Percentiles rank a stretch among this genome's conserved stretches.
These are phyloP conservation scores for Bolborhynchus lineola DNA, from an alignment of 2,113 vertebrate species.

Conservation along the genomic window DNA sequence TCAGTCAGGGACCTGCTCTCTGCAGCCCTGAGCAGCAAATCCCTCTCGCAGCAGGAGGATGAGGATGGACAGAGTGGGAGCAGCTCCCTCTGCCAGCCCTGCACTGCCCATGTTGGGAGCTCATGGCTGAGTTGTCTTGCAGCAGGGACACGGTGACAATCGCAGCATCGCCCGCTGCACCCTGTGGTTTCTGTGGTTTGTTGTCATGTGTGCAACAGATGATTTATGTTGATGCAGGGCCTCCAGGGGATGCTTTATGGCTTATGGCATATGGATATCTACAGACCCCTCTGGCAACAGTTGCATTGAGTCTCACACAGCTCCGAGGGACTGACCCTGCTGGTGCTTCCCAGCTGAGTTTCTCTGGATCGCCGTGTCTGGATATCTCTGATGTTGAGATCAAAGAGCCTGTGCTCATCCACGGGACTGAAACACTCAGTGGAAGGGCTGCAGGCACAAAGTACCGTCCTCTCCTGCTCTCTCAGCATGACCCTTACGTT, in stretches of 20 bases:
- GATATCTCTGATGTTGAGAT: not conserved
- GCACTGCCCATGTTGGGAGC: rapidly evolving
- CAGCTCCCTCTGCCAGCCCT: not conserved
- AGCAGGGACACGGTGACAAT: not conserved
- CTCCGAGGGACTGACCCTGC: not conserved
- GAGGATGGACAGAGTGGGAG: not conserved
- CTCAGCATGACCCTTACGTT: not conserved
- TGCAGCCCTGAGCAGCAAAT: not conserved
- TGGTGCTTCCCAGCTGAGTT: not conserved
- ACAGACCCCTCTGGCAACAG: not conserved
- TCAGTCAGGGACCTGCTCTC: not conserved
- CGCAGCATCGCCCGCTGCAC: not conserved
- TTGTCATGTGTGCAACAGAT: not conserved
- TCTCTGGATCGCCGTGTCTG: not conserved
- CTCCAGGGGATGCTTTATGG: not conserved
- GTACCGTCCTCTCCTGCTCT: rapidly evolving
- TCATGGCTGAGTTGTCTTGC: not conserved
- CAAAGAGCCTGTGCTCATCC: not conserved
- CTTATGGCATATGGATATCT: not conserved
- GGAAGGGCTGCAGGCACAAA: not conserved
- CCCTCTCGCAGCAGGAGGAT: not conserved
- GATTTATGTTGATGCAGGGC: not conserved
- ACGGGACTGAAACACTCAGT: not conserved
- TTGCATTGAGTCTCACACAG: not conserved
- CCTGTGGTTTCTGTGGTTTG: not conserved